phyloP scores from a whole-genome alignment of 2,113 vertebrate genomes.

The Sapajus apella region DNA sequence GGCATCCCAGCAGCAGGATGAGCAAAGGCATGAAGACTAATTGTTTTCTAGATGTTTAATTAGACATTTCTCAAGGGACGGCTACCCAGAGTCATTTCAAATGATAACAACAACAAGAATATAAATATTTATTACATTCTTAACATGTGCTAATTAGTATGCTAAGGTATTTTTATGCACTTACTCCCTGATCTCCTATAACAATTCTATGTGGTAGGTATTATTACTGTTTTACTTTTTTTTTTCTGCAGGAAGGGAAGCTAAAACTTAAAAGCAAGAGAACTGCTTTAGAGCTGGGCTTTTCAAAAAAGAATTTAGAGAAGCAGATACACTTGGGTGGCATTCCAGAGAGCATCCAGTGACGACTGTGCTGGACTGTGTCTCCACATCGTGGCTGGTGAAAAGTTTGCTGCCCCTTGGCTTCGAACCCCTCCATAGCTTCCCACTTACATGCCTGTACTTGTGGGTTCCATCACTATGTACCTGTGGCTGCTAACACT shows the following conservation, averaged over 20 bases:
- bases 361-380: too few relatives aligned
- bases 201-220: not conserved
- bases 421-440: rapidly evolving
- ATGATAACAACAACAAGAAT: not conserved
- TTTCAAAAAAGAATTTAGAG: not conserved
- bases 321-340: not conserved
- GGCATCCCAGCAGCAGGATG: not conserved
- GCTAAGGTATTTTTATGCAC: not conserved
- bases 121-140: constrained; percentile 32
- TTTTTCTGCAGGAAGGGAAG: not conserved
- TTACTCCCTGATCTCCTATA: not conserved
- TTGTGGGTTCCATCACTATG: not conserved
- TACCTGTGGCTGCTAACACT: too few relatives aligned
- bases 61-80: constrained; percentile 1
- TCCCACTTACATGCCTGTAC: not conserved
- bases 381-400: not conserved
- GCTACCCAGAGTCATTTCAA: not conserved
- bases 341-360: not conserved
- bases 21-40: not conserved
- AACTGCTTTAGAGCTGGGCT: not conserved
- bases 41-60: constrained; percentile 28
- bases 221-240: not conserved
- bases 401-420: not conserved
- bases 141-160: not conserved
- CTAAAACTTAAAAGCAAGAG: not conserved